phyloP scores from a whole-genome alignment of 2,888 invertebrate species.

The Mechanitis messenoides region DNA sequence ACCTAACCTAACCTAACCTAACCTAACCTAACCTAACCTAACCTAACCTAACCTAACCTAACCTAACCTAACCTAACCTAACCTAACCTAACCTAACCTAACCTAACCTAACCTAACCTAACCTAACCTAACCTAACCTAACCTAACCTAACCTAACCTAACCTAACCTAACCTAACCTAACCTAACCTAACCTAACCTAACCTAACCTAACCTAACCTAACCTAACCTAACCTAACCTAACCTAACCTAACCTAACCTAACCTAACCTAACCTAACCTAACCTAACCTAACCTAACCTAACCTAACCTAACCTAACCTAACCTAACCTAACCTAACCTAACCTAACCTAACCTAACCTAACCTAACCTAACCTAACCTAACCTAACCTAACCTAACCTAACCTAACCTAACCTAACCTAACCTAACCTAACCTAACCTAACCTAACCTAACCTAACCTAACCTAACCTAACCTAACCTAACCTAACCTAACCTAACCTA shows the following conservation, averaged over 20 bases:
- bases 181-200: slow-evolving; percentile 26
- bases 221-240: too few species aligned
- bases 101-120: slow-evolving; percentile 28
- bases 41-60: slow-evolving; percentile 30
- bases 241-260: too few species aligned
- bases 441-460: too few species aligned
- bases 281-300: too few species aligned
- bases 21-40: slow-evolving; percentile 29
- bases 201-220: slow-evolving; percentile 26
- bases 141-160: slow-evolving; percentile 29
- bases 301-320: slow-evolving; percentile 28
- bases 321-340: slow-evolving; percentile 28
- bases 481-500: too few species aligned
- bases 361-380: slow-evolving; percentile 24
- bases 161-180: slow-evolving; percentile 29
- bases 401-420: too few species aligned
- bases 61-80: slow-evolving; percentile 30
- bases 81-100: slow-evolving; percentile 29
- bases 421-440: too few species aligned
- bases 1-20: slow-evolving; percentile 24
- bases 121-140: slow-evolving; percentile 25
- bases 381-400: slow-evolving; percentile 25
- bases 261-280: too few species aligned
- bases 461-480: too few species aligned
- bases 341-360: slow-evolving; percentile 26